phyloP scores from a whole-genome alignment of 2,113 vertebrate species.

The Pseudolaguvia tuberculata region DNA sequence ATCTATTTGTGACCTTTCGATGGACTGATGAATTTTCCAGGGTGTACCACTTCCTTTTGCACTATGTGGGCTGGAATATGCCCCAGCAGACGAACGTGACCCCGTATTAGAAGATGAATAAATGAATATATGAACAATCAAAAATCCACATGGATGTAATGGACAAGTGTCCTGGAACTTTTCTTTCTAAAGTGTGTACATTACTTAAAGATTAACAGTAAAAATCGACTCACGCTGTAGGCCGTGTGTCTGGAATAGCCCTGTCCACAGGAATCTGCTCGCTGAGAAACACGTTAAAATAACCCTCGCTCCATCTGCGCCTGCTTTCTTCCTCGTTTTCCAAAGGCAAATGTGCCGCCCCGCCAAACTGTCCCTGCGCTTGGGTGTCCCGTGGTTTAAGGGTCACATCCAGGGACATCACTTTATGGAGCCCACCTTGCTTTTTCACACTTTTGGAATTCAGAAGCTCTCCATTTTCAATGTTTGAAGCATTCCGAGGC shows the following conservation, averaged over 20 bases:
- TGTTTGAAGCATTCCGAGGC: not conserved
- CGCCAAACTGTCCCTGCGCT: conserved; percentile 87
- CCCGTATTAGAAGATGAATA: too few species aligned
- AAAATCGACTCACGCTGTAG: conserved; percentile 74
- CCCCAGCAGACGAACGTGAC: too few species aligned
- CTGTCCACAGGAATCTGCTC: conserved; percentile 90
- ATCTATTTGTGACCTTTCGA: too few species aligned
- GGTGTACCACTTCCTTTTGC: too few species aligned
- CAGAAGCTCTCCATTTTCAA: not conserved
- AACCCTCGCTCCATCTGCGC: conserved; percentile 86
- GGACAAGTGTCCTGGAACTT: too few species aligned
- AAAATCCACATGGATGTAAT: too few species aligned
- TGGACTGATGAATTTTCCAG: too few species aligned
- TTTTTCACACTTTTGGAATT: conserved; percentile 41
- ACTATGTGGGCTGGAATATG: too few species aligned
- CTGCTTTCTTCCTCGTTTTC: conserved; percentile 73
- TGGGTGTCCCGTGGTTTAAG: conserved; percentile 71
- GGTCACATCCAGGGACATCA: conserved; percentile 75
- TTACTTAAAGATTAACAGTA: not conserved
- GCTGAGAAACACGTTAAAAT: conserved; percentile 94
- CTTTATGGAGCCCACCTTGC: conserved; percentile 65
- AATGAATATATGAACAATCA: too few species aligned
- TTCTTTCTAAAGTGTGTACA: too few species aligned
- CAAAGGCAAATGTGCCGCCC: conserved; percentile 63
- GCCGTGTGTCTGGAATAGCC: conserved; percentile 86